These are phyloP conservation scores for Achlya flavicornis DNA, from an alignment of 2,888 invertebrate genomes.

Conservation along the genomic window DNA sequence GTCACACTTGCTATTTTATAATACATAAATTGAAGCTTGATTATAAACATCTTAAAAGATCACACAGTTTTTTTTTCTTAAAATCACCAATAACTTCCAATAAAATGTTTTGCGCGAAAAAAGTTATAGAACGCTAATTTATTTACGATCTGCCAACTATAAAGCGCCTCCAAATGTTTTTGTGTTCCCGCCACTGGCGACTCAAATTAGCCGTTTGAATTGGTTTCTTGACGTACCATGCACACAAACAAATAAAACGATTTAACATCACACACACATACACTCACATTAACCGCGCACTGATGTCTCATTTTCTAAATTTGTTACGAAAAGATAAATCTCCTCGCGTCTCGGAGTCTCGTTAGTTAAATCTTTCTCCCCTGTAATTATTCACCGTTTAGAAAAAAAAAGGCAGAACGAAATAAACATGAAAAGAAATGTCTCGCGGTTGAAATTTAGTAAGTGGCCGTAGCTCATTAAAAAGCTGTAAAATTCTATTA, in stretches of 20 bases:
- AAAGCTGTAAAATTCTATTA: constrained; percentile 80
- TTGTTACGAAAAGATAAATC: constrained; percentile 81
- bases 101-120: constrained; percentile 46
- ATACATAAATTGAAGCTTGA: constrained; percentile 1
- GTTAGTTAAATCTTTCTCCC: constrained; percentile 79
- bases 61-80: background rate
- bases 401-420: constrained; percentile 55
- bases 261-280: constrained; percentile 42
- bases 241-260: constrained; percentile 54
- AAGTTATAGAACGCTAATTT: constrained; percentile 51
- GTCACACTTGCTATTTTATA: background rate
- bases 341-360: constrained; percentile 70
- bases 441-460: constrained; percentile 71
- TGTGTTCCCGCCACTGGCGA: constrained; percentile 49
- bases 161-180: constrained; percentile 45
- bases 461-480: constrained; percentile 78
- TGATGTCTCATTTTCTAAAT: constrained; percentile 83
- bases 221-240: constrained; percentile 58
- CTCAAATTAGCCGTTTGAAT: constrained; percentile 78
- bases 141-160: constrained; percentile 67
- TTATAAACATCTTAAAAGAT: constrained; percentile 12
- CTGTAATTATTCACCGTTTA: constrained; percentile 73
- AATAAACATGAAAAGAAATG: constrained; percentile 75
- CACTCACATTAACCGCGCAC: constrained; percentile 40
- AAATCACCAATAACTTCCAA: constrained; percentile 45